These are phyloP conservation scores for Acromyrmex echinatior DNA, from an alignment of 1,140 invertebrate genomes.

Conservation along the genomic window DNA sequence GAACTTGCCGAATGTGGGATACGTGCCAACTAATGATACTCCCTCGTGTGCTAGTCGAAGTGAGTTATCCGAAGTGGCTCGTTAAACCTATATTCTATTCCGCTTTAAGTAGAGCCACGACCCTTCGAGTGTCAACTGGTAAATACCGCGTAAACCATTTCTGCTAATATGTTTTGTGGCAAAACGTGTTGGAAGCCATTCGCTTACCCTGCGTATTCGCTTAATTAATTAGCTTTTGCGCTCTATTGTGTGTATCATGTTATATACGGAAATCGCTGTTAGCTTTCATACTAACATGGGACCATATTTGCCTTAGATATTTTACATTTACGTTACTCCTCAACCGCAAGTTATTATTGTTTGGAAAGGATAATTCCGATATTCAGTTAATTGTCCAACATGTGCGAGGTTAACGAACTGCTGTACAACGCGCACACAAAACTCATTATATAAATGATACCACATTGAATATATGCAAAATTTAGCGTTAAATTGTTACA, in stretches of 20 bases:
- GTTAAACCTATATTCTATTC: conserved; percentile 62
- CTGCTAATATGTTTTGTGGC: conserved; percentile 46
- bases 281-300: not conserved
- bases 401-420: not conserved
- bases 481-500: conserved; percentile 21
- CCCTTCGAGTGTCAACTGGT: conserved; percentile 53
- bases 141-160: conserved; percentile 61
- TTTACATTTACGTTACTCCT: not conserved
- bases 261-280: conserved; percentile 23
- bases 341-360: not conserved
- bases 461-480: not conserved
- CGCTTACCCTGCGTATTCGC: conserved; percentile 1
- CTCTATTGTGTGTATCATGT: conserved; percentile 49
- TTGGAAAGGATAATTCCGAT: conserved; percentile 20
- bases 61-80: conserved; percentile 64
- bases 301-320: not conserved
- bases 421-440: not conserved
- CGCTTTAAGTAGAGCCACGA: conserved; percentile 51
- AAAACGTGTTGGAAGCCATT: conserved; percentile 49
- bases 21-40: conserved; percentile 61
- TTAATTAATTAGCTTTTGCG: conserved; percentile 59
- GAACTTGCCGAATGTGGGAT: conserved; percentile 57
- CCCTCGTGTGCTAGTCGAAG: conserved; percentile 51
- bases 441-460: not conserved
- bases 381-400: conserved; percentile 11